Conservation (phyloP, 2,113 vertebrate species). For the Equus quagga region DNA sequence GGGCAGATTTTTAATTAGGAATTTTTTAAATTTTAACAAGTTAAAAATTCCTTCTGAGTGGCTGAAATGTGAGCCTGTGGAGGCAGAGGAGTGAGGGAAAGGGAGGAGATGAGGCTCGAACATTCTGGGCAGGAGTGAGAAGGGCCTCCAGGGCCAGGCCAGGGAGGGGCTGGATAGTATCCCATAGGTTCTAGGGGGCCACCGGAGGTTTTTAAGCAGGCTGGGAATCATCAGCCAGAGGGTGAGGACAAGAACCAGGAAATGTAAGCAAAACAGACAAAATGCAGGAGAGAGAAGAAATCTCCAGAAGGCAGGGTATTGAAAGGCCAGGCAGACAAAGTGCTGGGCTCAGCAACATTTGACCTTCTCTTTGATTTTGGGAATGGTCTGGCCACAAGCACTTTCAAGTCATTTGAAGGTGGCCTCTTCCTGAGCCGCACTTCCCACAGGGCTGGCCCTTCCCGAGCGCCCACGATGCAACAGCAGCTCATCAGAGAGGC, state of each 20-base stretch:
- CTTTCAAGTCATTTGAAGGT: not conserved
- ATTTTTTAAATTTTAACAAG: not conserved
- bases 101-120: too few species aligned
- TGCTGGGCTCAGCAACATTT: not conserved
- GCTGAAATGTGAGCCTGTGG: not conserved
- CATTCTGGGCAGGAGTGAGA: not conserved
- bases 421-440: too few species aligned
- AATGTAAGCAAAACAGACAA: not conserved
- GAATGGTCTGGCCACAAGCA: not conserved
- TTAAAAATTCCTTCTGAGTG: not conserved
- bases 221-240: not conserved
- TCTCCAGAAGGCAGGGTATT: not conserved
- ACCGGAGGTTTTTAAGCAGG: not conserved
- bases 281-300: not conserved
- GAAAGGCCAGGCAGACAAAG: not conserved
- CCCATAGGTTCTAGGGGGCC: not conserved
- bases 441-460: not conserved
- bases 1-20: not conserved
- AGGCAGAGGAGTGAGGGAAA: not conserved
- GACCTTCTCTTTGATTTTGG: not conserved
- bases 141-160: not conserved
- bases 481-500: not conserved
- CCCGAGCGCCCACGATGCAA: not conserved
- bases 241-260: not conserved
- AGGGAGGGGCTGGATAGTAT: not conserved